Base-by-base conservation (phyloP, 2,888 invertebrate species). In the Dendrolimus houi region DNA sequence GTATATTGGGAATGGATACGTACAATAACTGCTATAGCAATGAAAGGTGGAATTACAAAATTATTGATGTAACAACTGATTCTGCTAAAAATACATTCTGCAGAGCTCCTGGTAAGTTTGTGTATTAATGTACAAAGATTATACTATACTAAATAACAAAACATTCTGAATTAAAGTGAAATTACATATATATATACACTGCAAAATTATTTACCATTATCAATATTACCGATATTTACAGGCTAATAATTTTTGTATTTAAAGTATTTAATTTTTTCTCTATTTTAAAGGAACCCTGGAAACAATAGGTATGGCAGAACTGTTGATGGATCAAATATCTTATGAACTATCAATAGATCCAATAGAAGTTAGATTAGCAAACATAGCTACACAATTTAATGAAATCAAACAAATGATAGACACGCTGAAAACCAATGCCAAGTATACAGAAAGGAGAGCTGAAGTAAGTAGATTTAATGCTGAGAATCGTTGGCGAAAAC, bases 401-500 rank as follows among this genome's bases (percentile, higher is more conserved):
- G 73, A 73, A 1, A 60, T 92, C 17, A 68, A 75, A 52, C 74
- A 84, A 53, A 86, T 94, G 77, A 70, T 92, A 7, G 79, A 91
- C 1, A 89, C 88, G 29, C 59, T 94, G 8, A 86, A 88, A 67
- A 73, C 72, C 52, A 87, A 90, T 60, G 84, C 91, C 0, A 85
- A 94, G 54, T 93, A 92, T 64, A 81, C 81, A 0, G 70, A 75
- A 14, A 81, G 94, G 41, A 86, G 82, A 65, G 69, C 72, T 52
- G 82, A 79, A 6, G 85, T 93, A 7, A 79, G 87, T 29, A 69
- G 79, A 8, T 95, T 92, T 65, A 95, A 95, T 70, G 70, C 77
- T 9, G 62, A 88, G 61, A 95, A 96, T 76, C 86, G 94, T 58
- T 96, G 95, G 95, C 94, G 92, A 67, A 95, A 96, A 75, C 91